Conservation (phyloP, 1,140 invertebrate species). For the Cyphomyrmex costatus region DNA sequence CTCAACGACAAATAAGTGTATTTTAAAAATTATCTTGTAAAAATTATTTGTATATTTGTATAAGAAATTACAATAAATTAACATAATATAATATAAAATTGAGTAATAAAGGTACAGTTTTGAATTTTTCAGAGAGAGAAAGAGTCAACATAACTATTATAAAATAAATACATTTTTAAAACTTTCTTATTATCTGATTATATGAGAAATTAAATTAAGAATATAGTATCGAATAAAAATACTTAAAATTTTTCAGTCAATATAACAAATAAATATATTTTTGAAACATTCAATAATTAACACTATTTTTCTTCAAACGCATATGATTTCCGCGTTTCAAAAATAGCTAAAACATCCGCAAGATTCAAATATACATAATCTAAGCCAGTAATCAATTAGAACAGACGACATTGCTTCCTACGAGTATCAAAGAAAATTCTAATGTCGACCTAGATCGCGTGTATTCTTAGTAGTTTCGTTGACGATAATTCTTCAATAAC, state of each 20-base stretch:
- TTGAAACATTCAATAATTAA: background rate
- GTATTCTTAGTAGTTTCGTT: background rate
- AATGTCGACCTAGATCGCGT: background rate
- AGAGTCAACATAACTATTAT: no score
- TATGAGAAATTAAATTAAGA: slow-evolving; percentile 3
- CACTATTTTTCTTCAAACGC: background rate
- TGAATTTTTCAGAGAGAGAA: no score
- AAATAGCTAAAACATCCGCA: background rate
- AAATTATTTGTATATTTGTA: background rate
- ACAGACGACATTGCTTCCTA: background rate
- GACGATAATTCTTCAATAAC: background rate
- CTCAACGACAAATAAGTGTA: background rate
- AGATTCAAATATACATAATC: background rate
- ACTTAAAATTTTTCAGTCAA: background rate
- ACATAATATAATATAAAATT: no score
- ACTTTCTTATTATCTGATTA: no score
- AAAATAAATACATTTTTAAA: no score
- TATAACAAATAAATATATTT: background rate
- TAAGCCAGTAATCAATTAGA: background rate
- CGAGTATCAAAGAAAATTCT: background rate
- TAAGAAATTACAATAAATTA: no score
- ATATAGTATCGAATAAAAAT: background rate
- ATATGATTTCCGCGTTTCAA: background rate
- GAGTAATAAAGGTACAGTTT: no score
- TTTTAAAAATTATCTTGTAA: background rate